Base-by-base conservation (phyloP, 2,113 vertebrate genomes). In the Pteruthius melanotis region DNA sequence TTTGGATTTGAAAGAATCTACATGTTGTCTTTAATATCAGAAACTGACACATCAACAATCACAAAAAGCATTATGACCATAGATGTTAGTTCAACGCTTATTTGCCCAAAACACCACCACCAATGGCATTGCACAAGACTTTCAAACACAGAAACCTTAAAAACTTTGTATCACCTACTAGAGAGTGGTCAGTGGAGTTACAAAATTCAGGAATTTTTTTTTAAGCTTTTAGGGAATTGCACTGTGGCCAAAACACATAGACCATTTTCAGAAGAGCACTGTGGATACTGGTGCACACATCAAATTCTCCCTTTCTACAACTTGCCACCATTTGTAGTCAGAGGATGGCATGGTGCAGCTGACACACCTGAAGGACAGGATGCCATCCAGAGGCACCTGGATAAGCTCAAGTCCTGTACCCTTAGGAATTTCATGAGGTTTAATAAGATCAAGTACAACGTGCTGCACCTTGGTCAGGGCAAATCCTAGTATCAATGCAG, bases 21-120 rank as follows among this genome's bases (percentile, higher is more conserved):
- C 10, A 4, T 2, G 0, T 17, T 30, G 2, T 15, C 27, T 10
- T 21, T 24, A 45, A 33, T 37, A 61, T 7, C 37, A 28, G 37
- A 61, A 91, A 31, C 30, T 23, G 28, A 75, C 52, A 65, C 10
- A 45, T 7, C 3, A 4, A 65, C 31, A 37, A 44, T 30, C 15
- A 39, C 11, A 37, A 45, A n/a, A 74, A 47, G 2, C 15, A 15
- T 49, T 50, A 39, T 3, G 10, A 63, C 3, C 31, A 53, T 7
- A 52, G 24, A 19, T 14, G 2, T 20, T 44, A 13, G 7, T 87
- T 95, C 72, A 79, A 7, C 8, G 12, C 26, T 33, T 61, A 6
- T 11, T 44, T 76, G 31, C 24, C 20, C 27, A 12, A 71, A 89
- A 54, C 8, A 83, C 4, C 22, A 77, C 6, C 0, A 1, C 3